phyloP scores from a whole-genome alignment of 2,113 vertebrate species.

The Prinia subflava region DNA sequence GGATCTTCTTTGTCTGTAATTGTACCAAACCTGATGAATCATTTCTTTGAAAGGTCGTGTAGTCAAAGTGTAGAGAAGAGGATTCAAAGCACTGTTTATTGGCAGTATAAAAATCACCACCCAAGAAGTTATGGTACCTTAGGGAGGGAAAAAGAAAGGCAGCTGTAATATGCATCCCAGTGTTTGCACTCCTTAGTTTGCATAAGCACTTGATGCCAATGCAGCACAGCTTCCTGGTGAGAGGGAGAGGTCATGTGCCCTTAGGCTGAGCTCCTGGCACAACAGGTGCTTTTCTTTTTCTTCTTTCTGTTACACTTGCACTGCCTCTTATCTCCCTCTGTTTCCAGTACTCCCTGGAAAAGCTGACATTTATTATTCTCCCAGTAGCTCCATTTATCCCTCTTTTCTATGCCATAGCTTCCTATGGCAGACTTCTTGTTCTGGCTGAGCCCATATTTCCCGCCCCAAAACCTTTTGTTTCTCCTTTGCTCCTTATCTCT shows the following conservation, averaged over 20 bases:
- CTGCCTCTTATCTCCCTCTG: background rate
- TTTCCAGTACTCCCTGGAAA: background rate
- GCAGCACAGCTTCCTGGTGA: background rate
- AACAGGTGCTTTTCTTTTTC: background rate
- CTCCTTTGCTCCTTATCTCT: background rate
- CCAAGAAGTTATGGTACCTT: slow-evolving; percentile 95
- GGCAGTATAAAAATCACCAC: slow-evolving; percentile 97
- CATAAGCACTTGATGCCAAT: background rate
- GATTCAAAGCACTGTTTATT: slow-evolving; percentile 96
- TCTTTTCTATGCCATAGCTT: background rate
- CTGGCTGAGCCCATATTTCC: background rate
- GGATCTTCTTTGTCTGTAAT: slow-evolving; percentile 84
- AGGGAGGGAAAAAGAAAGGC: slow-evolving; percentile 49
- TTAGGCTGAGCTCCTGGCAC: background rate
- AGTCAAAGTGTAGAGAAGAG: slow-evolving; percentile 95
- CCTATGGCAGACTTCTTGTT: background rate
- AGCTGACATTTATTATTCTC: background rate
- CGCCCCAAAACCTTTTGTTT: background rate
- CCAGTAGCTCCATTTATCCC: background rate
- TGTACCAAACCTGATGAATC: slow-evolving; percentile 89
- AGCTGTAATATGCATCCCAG: background rate
- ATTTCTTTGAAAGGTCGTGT: slow-evolving; percentile 97
- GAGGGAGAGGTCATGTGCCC: rapidly evolving
- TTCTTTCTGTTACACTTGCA: background rate
- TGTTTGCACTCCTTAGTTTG: background rate